A percentile compares a stretch with the other conserved stretches of the same genome.
phyloP scores from a whole-genome alignment of 2,113 vertebrate genomes.

The Salvelinus namaycush region DNA sequence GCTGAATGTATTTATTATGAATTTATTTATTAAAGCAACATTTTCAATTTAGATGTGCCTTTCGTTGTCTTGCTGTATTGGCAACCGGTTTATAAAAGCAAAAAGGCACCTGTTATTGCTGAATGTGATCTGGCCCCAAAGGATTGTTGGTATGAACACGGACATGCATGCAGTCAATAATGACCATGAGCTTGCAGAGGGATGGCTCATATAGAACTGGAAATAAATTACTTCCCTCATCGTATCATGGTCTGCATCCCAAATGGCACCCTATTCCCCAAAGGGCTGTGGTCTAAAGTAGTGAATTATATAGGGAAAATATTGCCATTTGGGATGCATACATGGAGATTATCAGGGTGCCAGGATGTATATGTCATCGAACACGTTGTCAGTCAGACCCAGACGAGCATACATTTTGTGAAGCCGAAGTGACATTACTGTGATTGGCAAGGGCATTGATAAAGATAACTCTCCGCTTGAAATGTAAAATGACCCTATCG shows the following conservation, averaged over 20 bases:
- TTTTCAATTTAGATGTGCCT: too few relatives aligned
- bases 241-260: neutral
- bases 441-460: conserved; percentile 31
- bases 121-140: neutral
- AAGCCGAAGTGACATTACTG: conserved; percentile 16
- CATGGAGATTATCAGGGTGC: neutral
- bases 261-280: too few relatives aligned
- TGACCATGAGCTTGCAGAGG: neutral
- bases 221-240: neutral
- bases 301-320: too few relatives aligned
- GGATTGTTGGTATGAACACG: neutral
- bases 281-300: too few relatives aligned
- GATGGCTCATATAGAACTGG: neutral
- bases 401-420: neutral
- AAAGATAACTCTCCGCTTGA: conserved; percentile 8
- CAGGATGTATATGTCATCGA: conserved; percentile 15
- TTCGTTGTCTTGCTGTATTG: too few relatives aligned
- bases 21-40: too few relatives aligned
- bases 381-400: conserved; percentile 5
- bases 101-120: neutral
- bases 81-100: too few relatives aligned
- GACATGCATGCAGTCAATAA: neutral
- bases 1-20: too few relatives aligned
- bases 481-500: conserved; percentile 1
- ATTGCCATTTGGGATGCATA: too few relatives aligned